phyloP scores from a whole-genome alignment of 1,140 invertebrate genomes.

The Drosophila paulistorum region DNA sequence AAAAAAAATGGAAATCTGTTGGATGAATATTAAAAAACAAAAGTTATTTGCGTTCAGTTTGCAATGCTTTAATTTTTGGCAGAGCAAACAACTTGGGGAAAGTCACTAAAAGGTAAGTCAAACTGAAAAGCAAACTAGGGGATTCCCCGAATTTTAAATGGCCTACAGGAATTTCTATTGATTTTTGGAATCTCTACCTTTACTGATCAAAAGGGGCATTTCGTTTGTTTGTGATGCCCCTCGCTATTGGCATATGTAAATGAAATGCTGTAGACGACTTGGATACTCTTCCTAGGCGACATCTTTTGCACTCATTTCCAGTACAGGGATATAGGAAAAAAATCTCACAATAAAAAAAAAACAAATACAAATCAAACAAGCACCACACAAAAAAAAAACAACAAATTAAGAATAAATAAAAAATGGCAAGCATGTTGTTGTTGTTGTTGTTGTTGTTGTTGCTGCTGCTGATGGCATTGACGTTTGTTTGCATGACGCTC shows the following conservation, averaged over 20 bases:
- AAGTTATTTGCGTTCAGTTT: no score
- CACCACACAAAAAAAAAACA: conserved; percentile 56
- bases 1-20: no score
- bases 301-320: conserved; percentile 2
- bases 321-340: conserved; percentile 13
- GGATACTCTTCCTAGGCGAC: background rate
- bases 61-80: no score
- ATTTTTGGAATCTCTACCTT: no score
- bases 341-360: background rate
- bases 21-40: no score
- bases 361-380: conserved; percentile 23
- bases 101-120: no score
- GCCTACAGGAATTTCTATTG: no score
- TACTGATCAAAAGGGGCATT: no score
- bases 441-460: conserved; percentile 45
- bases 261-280: background rate
- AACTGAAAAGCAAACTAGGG: no score
- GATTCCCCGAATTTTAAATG: no score
- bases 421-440: conserved; percentile 47
- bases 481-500: conserved; percentile 46
- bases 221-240: background rate
- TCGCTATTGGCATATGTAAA: background rate
- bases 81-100: no score
- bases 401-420: conserved; percentile 56
- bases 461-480: conserved; percentile 42